Base-by-base conservation (phyloP, 2,888 invertebrate species). In the Epirrhoe tristata region DNA sequence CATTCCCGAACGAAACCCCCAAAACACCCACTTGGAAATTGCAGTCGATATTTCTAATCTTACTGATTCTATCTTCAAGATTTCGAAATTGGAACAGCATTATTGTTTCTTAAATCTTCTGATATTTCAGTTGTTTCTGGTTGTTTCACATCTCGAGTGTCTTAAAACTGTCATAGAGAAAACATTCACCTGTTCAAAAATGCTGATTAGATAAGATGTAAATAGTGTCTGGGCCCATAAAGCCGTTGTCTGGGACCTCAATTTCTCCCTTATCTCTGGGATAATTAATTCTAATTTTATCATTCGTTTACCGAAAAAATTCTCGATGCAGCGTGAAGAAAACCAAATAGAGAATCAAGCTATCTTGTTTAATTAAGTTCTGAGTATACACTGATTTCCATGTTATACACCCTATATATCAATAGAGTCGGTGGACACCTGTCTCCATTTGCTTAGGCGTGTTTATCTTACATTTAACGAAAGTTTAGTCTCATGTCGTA, bases 391-490 rank as follows among this genome's bases (percentile, higher is more conserved):
- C 79, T 65, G 86, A 90, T 91, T 90, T 89, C 89, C 90, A 90
- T 91, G 86, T 87, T 77, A 81, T 83, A 85, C 83, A 76, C 80
- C 82, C 85, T 90, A 90, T 88, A 87, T 91, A 91, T 88, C 88
- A 90, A 90, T 91, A 89, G 78, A 79, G 86, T 88, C 85, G 81
- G 24, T 73, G 87, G 86, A 89, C 93, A 93, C 93, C 93, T 93
- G 93, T 90, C 90, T 85, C 81, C 89, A 87, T 93, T 92, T 92
- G 85, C 88, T 92, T 93, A 93, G 93, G 93, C 83, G 70, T 92
- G 89, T 93, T 92, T 91, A 82, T 77, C 81, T 88, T 84, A 85
- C 87, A 86, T 91, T 93, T 93, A 91, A 93, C 91, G 86, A 88
- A 90, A 92, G 85, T 90, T 90, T 87, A 90, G 85, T 78, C 83